Base-by-base conservation (phyloP, 2,113 vertebrate species). In the Opisthocomus hoazin region DNA sequence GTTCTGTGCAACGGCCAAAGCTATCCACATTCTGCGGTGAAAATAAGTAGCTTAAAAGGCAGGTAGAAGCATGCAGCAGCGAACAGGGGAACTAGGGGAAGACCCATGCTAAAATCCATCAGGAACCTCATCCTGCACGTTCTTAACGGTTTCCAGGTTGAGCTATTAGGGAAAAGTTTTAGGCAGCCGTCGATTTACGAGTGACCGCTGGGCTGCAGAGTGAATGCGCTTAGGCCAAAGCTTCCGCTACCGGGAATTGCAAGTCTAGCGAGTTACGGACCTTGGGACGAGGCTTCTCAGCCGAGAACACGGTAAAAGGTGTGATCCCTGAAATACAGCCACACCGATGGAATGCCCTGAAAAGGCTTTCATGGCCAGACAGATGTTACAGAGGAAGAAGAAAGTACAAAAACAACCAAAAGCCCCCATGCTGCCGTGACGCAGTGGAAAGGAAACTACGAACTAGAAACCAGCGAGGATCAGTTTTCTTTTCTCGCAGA, bases 271-370 rank as follows among this genome's bases (percentile, higher is more conserved):
- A 50, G 22, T 60, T 5, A 6, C 13, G 20, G 54, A 50, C 61
- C 21, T 27, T 53, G 34, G 22, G 70, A 34, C 39, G 50, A 1
- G 3, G 46, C 22, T 82, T n/a, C 32, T 58, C 36, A 58, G 63
- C 7, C 27, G 60, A 51, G 50, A 82, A 39, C 0, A 0, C 1
- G 3, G 43, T 60, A 66, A 78, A 68, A 75, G 10, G 3, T 2
- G 30, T 11, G 27, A 53, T 22, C 68, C 8, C 50, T 71, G 43
- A 71, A 68, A 37, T 66, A 36, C 21, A 74, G 39, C 20, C 43
- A 10, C 12, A 5, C 9, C 51, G 30, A 61, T 30, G 37, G 57
- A 77, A 70, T 0, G 2, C 10, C 37, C 50, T 71, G 26, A 36
- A 86, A 81, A 86, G 34, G 51, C 22, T 74, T 74, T 70, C 57